These are phyloP conservation scores for Scarus forsteni DNA, from an alignment of 2,797 vertebrate species.

Conservation along the genomic window DNA sequence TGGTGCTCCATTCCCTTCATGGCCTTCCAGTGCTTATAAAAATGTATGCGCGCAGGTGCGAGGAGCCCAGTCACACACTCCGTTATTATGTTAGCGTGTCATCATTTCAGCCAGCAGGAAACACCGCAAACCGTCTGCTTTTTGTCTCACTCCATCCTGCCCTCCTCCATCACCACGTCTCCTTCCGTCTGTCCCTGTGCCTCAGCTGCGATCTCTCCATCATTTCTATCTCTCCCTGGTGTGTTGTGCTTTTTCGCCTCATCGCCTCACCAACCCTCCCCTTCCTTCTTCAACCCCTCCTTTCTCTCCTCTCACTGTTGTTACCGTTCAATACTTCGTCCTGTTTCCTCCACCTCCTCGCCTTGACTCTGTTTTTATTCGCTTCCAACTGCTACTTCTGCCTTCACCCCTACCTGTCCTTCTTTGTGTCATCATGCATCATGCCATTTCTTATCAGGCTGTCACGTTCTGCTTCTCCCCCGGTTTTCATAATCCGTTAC, in stretches of 20 bases:
- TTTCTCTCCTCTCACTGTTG: conserved; percentile 8
- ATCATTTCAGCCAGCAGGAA: conserved; percentile 53
- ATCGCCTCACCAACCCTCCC: conserved; percentile 53
- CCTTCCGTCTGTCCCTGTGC: conserved; percentile 50
- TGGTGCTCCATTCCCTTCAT: conserved; percentile 7
- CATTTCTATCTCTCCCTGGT: conserved; percentile 74
- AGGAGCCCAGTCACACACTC: conserved; percentile 25
- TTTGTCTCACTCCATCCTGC: conserved; percentile 36
- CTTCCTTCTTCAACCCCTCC: not conserved
- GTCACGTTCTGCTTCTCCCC: conserved; percentile 57
- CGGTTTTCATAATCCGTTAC: conserved; percentile 53
- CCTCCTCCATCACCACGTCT: conserved; percentile 32
- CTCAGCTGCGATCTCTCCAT: conserved; percentile 73
- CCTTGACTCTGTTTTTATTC: conserved; percentile 58
- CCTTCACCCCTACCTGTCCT: conserved; percentile 28
- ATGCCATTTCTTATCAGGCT: conserved; percentile 63
- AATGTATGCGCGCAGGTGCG: conserved; percentile 34
- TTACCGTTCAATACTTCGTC: conserved; percentile 40
- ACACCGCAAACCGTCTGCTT: conserved; percentile 43
- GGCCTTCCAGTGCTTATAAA: conserved; percentile 20
- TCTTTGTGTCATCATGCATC: conserved; percentile 56
- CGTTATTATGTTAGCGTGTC: conserved; percentile 33
- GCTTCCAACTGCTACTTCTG: conserved; percentile 5
- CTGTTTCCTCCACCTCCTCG: conserved; percentile 39
- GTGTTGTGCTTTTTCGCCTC: conserved; percentile 76